These are phyloP conservation scores for Tragelaphus imberbis DNA, from an alignment of 2,113 vertebrate genomes.

Conservation along the genomic window DNA sequence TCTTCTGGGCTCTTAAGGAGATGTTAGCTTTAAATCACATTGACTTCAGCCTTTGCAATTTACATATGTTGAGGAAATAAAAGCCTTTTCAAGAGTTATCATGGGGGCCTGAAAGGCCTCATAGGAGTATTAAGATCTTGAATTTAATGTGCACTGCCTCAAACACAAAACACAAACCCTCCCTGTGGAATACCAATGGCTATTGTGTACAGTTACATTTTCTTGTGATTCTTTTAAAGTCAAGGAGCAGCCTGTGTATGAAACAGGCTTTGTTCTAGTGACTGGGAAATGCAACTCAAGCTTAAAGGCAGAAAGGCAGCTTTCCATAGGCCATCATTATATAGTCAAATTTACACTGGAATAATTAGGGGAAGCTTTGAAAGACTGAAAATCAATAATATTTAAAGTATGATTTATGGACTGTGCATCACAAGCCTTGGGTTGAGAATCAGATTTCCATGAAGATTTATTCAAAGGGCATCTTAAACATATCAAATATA, in stretches of 20 bases:
- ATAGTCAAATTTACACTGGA: background rate
- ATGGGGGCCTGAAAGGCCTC: conserved; percentile 71
- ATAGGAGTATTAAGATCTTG: conserved; percentile 80
- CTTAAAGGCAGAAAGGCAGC: conserved; percentile 17
- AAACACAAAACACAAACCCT: conserved; percentile 76
- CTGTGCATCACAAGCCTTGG: background rate
- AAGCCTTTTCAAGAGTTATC: conserved; percentile 79
- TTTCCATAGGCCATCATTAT: conserved; percentile 35
- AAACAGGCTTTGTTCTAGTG: conserved; percentile 46
- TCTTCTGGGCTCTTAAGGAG: conserved; percentile 78
- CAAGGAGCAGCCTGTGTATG: conserved; percentile 47
- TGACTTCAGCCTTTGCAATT: conserved; percentile 79
- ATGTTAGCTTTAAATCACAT: conserved; percentile 81
- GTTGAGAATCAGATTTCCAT: conserved; percentile 37
- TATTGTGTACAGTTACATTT: conserved; percentile 70
- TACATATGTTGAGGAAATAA: conserved; percentile 82
- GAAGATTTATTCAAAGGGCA: conserved; percentile 43
- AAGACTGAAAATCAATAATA: background rate
- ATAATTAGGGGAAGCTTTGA: background rate
- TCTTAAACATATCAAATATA: conserved; percentile 30
- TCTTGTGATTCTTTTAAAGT: conserved; percentile 61
- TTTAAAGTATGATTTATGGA: conserved; percentile 42
- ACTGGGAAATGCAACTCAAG: conserved; percentile 11
- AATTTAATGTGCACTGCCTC: conserved; percentile 78
- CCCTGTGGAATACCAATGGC: conserved; percentile 77